Percentiles rank a stretch among this genome's conserved stretches.
Conservation (phyloP, 2,797 vertebrate species). For the Pangasius mekongensis region DNA sequence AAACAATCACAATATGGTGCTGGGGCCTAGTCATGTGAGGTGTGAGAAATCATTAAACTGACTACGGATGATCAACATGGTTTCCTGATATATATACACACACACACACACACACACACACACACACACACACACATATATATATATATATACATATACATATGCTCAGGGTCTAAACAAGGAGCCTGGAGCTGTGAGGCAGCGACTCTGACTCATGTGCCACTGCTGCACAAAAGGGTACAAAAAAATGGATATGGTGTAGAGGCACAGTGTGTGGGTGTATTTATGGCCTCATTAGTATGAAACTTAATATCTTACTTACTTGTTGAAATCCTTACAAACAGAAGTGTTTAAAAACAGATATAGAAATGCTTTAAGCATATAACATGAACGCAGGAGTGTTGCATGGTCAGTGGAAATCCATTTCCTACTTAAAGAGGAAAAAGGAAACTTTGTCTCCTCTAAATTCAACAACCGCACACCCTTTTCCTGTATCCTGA, state of each 20-base stretch:
- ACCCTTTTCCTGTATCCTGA: slow-evolving; percentile 83
- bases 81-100: not conserved
- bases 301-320: not conserved
- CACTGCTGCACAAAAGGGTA: not conserved
- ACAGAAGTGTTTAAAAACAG: not conserved
- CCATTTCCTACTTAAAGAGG: slow-evolving; percentile 66
- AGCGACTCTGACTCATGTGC: not conserved
- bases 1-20: not conserved
- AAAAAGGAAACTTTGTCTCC: slow-evolving; percentile 70
- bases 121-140: no score
- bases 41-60: not conserved
- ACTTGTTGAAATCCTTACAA: not conserved
- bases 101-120: no score
- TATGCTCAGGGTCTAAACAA: not conserved
- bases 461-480: slow-evolving; percentile 64
- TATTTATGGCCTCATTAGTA: not conserved
- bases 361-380: not conserved
- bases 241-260: no score
- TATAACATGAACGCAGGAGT: not conserved
- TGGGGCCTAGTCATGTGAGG: not conserved
- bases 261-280: not conserved
- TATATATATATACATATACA: no score
- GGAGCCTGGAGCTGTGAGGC: not conserved
- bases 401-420: not conserved
- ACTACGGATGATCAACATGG: not conserved